A percentile compares a stretch with the other conserved stretches of the same genome.
phyloP scores from a whole-genome alignment of 1,140 invertebrate genomes.

The Nasonia giraulti region DNA sequence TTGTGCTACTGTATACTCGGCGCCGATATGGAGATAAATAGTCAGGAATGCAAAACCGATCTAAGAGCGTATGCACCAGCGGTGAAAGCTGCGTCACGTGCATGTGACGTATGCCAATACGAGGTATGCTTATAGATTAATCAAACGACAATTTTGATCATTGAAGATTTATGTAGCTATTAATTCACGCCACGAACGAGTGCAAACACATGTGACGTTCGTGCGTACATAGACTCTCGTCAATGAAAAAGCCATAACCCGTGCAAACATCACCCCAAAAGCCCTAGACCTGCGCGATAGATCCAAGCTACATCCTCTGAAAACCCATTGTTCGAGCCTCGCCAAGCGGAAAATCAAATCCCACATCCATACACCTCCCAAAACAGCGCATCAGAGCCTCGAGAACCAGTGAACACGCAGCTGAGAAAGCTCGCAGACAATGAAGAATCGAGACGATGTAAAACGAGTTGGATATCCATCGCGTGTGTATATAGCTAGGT shows the following conservation, averaged over 20 bases:
- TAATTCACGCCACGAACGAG: no score
- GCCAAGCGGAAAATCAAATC: background rate
- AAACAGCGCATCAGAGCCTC: no score
- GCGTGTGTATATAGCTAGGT: background rate
- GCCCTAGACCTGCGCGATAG: no score
- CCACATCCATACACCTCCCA: no score
- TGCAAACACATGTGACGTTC: no score
- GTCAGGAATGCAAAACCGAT: slow-evolving; percentile 23
- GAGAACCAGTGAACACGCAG: background rate
- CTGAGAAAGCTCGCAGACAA: background rate
- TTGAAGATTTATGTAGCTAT: no score
- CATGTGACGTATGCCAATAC: background rate
- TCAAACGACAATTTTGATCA: background rate
- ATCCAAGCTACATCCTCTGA: no score
- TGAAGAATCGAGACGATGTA: background rate
- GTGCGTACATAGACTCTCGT: no score
- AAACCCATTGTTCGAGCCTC: no score
- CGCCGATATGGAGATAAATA: background rate
- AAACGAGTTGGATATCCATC: background rate
- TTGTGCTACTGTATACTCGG: background rate
- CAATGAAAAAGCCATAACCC: no score
- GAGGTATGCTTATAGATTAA: background rate
- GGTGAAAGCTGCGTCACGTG: slow-evolving; percentile 25
- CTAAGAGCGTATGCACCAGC: background rate
- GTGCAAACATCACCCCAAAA: no score